Evolutionary conservation across 2,113 vertebrate species (phyloP).

Genomic region (Pogona vitticeps): DNA sequence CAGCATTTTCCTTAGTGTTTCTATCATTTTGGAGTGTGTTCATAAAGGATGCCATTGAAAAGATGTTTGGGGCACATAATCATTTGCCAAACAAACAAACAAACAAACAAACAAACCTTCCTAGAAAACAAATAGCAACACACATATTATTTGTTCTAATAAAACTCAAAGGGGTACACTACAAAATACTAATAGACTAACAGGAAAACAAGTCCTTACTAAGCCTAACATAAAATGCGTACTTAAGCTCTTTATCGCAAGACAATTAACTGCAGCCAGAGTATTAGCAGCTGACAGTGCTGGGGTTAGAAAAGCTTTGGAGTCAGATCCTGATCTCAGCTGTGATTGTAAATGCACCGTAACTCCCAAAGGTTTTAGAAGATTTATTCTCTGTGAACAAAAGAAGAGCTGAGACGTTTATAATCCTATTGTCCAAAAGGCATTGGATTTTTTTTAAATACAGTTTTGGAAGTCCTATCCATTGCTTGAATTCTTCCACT

Average conservation of each 20-base stretch:
- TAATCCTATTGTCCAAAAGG: neutral
- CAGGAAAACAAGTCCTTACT: conserved; percentile 32
- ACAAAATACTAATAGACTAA: neutral
- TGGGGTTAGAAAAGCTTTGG: conserved; percentile 23
- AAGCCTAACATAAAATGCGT: neutral
- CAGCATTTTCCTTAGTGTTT: conserved; percentile 29
- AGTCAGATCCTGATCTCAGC: conserved; percentile 47
- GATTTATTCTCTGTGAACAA: conserved; percentile 38
- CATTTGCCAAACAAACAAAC: neutral
- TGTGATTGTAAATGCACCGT: conserved; percentile 36
- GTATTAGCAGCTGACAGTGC: neutral
- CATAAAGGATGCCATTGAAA: conserved; percentile 5
- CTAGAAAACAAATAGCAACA: conserved; percentile 41
- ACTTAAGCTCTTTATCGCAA: conserved; percentile 27
- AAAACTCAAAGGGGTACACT: conserved; percentile 6
- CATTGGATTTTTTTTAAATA: neutral
- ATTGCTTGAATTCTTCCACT: conserved; percentile 36
- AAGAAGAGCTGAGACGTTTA: conserved; percentile 3
- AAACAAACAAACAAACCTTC: conserved; percentile 25
- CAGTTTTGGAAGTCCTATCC: neutral
- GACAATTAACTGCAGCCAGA: conserved; percentile 19
- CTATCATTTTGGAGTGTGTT: conserved; percentile 13
- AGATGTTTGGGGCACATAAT: conserved; percentile 2
- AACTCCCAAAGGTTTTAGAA: conserved; percentile 49
- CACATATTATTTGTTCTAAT: neutral